Evolutionary conservation across 1,140 invertebrate species (phyloP), one percentile per base, ranked within the genome.

Genomic region (Diorhabda elongata): DNA sequence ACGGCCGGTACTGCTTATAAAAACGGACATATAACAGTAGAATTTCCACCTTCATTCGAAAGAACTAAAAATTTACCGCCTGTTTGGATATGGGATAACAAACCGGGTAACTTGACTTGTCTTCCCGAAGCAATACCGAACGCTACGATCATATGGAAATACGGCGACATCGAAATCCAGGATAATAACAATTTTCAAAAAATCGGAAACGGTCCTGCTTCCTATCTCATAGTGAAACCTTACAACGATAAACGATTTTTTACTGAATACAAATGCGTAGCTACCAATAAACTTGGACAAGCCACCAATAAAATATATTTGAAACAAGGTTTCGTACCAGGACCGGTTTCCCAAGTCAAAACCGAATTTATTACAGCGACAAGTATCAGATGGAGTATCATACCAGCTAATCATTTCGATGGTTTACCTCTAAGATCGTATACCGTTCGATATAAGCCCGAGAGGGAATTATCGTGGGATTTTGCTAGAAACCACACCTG

Each of bases 41-140:
- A 96, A 76, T 95, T 93, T 80, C 87, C 86, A 5, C 93, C 93
- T 2, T 87, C 89, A 1, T 95, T 95, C 77, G 87, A 86, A 44
- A 85, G 88, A n/a, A 91, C 91, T 82, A 85, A 87, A 64, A 87
- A 90, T 69, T 77, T 85, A 4, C 88, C 88, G 3, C 86, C 86
- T 0, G 84, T 89, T 1, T 95, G 90, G 87, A 92, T 90, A 4
- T 97, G 95, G 95, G 87, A 91, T 42, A 82, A 87, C 47, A 85
- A 86, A 71, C 88, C 90, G 3, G 92, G 91, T 0, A 97, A 97
- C 78, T 84, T 97, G 1, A 93, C 90, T 45, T 97, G 95, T 77
- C 84, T 93, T n/a, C 93, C 93, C 7, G 90, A 92, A 80, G 89
- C 92, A 71, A 94, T 97, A 77, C 95, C 95, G 1, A 96, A 97